phyloP scores from a whole-genome alignment of 2,113 vertebrate species.

The Myrmophylax atrothorax region DNA sequence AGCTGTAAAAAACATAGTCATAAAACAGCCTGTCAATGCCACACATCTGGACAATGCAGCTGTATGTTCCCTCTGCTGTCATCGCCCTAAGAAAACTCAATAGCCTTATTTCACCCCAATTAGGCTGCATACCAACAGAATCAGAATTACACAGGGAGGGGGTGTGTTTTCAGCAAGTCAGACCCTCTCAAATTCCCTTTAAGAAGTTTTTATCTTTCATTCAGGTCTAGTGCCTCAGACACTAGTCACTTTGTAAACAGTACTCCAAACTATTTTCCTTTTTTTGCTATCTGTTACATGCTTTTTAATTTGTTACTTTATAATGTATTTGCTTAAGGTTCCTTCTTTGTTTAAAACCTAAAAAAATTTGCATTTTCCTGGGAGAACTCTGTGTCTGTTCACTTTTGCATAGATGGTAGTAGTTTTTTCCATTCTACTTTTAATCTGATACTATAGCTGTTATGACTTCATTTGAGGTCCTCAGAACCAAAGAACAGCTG shows the following conservation, averaged over 20 bases:
- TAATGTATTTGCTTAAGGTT: background rate
- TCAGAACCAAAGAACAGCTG: background rate
- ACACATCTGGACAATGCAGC: constrained; percentile 83
- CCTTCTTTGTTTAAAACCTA: background rate
- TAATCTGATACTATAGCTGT: background rate
- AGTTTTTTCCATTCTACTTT: background rate
- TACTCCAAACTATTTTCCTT: background rate
- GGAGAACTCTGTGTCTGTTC: background rate
- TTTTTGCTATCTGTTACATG: constrained; percentile 14
- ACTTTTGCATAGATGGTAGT: background rate
- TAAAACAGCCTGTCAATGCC: constrained; percentile 82
- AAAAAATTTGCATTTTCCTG: background rate
- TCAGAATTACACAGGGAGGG: constrained; percentile 33
- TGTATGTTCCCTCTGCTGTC: constrained; percentile 79
- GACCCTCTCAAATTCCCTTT: constrained; percentile 21
- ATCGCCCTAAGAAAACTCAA: constrained; percentile 77
- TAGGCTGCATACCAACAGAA: constrained; percentile 74
- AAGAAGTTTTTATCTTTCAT: constrained; percentile 64
- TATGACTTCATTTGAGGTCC: background rate
- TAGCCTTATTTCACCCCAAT: constrained; percentile 84
- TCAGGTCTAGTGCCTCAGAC: constrained; percentile 14
- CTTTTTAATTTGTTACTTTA: background rate
- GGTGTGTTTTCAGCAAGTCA: background rate
- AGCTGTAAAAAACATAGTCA: constrained; percentile 80
- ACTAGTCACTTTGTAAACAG: background rate